Evolutionary conservation across 2,797 vertebrate species (phyloP).

Genomic region (Geranospiza caerulescens): DNA sequence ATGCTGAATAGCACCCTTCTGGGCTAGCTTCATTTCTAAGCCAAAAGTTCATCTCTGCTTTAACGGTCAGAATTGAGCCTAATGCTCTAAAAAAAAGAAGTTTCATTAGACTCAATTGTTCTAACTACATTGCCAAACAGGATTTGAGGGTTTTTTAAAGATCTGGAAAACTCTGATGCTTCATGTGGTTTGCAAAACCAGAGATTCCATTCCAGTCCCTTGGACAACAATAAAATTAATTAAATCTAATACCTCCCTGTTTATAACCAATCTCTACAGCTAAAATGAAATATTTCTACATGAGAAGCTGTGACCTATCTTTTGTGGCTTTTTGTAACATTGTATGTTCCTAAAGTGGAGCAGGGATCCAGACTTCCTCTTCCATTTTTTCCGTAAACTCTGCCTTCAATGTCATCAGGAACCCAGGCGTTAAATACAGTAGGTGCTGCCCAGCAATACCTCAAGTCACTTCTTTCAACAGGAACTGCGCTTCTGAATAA

Average conservation of each 20-base stretch:
- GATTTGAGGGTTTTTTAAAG: background rate
- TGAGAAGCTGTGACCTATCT: background rate
- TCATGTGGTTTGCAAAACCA: background rate
- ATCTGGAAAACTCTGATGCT: background rate
- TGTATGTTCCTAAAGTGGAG: background rate
- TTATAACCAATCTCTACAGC: background rate
- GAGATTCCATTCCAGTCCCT: background rate
- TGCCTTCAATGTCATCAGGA: background rate
- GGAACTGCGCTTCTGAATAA: background rate
- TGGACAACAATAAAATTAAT: background rate
- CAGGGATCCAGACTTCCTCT: background rate
- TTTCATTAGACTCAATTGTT: constrained; percentile 34
- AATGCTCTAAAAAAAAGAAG: background rate
- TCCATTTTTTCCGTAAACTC: background rate
- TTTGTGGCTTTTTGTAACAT: background rate
- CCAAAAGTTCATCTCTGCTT: constrained; percentile 62
- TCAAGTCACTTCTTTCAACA: background rate
- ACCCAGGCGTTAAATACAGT: background rate
- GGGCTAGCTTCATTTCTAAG: constrained; percentile 34
- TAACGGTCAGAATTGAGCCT: background rate
- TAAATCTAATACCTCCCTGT: background rate
- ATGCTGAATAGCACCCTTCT: constrained; percentile 41
- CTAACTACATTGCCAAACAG: background rate
- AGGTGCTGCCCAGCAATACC: background rate
- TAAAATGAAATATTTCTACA: background rate